A percentile compares a stretch with the other conserved stretches of the same genome.
Conservation (phyloP, 2,113 vertebrate species). For the Chamaea fasciata region DNA sequence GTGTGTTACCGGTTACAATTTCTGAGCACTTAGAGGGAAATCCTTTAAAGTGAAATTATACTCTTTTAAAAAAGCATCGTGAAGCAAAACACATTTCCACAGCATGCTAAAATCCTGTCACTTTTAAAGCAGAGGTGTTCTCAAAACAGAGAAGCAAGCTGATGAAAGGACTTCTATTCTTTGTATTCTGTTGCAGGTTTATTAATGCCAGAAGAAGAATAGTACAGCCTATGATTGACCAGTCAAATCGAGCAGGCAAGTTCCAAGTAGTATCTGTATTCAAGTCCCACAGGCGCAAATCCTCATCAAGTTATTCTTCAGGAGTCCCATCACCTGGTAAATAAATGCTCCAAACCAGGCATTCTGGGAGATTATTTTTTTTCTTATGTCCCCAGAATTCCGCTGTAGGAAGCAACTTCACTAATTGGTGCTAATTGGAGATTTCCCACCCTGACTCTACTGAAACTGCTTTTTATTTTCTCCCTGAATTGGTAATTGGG, state of each 20-base stretch:
- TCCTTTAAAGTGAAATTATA: conserved; percentile 27
- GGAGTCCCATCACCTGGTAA: conserved; percentile 73
- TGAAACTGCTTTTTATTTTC: conserved; percentile 87
- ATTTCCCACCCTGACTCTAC: conserved; percentile 90
- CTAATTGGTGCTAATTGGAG: conserved; percentile 96
- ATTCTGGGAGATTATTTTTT: conserved; percentile 76
- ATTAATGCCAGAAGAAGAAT: conserved; percentile 99
- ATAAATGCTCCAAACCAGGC: conserved; percentile 68
- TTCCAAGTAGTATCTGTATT: conserved; percentile 68
- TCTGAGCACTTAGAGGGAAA: conserved; percentile 24
- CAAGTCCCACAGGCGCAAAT: conserved; percentile 68
- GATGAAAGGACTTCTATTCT: conserved; percentile 62
- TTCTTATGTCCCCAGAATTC: conserved; percentile 76
- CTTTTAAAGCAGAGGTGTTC: conserved; percentile 7
- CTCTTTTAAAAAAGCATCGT: background rate
- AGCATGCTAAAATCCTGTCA: background rate
- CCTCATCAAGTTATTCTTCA: conserved; percentile 73
- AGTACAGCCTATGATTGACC: conserved; percentile 99
- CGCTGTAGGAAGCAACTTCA: conserved; percentile 81
- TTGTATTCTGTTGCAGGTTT: conserved; percentile 88
- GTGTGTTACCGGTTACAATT: background rate
- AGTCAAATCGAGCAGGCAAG: conserved; percentile 99
- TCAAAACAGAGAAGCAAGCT: conserved; percentile 11
- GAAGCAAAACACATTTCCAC: background rate
- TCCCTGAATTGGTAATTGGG: conserved; percentile 92